phyloP scores from a whole-genome alignment of 2,113 vertebrate species.

The Nanorana parkeri region DNA sequence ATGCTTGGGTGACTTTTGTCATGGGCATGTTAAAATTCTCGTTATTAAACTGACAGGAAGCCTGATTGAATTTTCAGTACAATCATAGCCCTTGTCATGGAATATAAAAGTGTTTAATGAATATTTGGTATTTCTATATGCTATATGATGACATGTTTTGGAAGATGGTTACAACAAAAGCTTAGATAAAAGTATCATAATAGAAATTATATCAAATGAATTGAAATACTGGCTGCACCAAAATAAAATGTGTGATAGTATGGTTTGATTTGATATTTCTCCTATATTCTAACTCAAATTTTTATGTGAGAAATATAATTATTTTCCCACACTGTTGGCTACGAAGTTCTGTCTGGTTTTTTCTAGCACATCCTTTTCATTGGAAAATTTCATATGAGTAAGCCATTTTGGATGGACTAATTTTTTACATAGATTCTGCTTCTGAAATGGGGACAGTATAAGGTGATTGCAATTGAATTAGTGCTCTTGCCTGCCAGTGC shows the following conservation, averaged over 20 bases:
- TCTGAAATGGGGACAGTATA: no score
- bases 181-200: conserved; percentile 26
- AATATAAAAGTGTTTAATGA: conserved; percentile 66
- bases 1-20: conserved; percentile 66
- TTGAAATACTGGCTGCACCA: not conserved
- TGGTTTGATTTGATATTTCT: not conserved
- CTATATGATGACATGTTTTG: conserved; percentile 58
- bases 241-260: not conserved
- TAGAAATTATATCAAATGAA: conserved; percentile 17
- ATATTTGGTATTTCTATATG: conserved; percentile 66
- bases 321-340: not conserved
- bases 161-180: conserved; percentile 48
- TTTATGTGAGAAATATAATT: not conserved
- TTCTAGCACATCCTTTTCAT: no score
- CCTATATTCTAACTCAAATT: not conserved
- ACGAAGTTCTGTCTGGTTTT: no score
- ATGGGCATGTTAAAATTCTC: conserved; percentile 68
- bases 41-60: conserved; percentile 64
- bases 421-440: no score
- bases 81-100: conserved; percentile 63
- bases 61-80: conserved; percentile 69
- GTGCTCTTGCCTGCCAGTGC: no score
- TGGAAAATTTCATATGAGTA: no score
- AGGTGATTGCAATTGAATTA: no score
- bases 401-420: no score